Evolutionary conservation across 1,140 invertebrate genomes (phyloP).

Genomic region (Drosophila mojavensis): DNA sequence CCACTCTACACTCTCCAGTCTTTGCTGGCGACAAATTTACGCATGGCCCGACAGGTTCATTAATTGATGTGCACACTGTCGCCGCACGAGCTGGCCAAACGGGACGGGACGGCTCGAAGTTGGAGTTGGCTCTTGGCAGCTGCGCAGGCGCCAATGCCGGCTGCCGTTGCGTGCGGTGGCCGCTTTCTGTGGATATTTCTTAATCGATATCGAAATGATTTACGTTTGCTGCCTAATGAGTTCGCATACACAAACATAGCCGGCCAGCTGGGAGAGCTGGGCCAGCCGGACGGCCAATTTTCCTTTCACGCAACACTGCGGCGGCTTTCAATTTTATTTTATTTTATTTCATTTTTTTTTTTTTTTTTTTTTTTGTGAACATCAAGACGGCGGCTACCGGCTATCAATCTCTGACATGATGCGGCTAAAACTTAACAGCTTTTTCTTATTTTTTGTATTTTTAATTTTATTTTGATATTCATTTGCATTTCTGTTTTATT

Average conservation of each 20-base stretch:
- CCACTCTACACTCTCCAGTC: neutral
- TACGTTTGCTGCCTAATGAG: slow-evolving; percentile 78
- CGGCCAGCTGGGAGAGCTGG: slow-evolving; percentile 2
- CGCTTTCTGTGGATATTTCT: slow-evolving; percentile 68
- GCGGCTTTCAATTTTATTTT: slow-evolving; percentile 30
- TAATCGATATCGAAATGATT: slow-evolving; percentile 81
- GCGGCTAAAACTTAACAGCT: slow-evolving; percentile 37
- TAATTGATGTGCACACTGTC: slow-evolving; percentile 77
- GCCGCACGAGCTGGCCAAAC: slow-evolving; percentile 49
- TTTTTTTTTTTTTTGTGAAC: slow-evolving; percentile 14
- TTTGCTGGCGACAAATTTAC: slow-evolving; percentile 73
- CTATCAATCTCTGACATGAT: slow-evolving; percentile 67
- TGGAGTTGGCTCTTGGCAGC: slow-evolving; percentile 23
- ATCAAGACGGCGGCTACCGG: slow-evolving; percentile 40
- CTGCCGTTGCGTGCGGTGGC: slow-evolving; percentile 67
- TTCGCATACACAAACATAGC: slow-evolving; percentile 55
- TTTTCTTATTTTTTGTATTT: slow-evolving; percentile 8
- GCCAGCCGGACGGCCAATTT: slow-evolving; percentile 27
- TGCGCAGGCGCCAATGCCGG: slow-evolving; percentile 44
- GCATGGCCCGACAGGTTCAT: slow-evolving; percentile 74
- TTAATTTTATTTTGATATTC: neutral
- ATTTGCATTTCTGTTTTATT: neutral
- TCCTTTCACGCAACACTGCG: slow-evolving; percentile 64
- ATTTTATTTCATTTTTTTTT: too few relatives aligned
- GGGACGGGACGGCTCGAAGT: neutral